Conservation (phyloP, 2,888 invertebrate genomes). For the Mesorhabditis spiculigera region DNA sequence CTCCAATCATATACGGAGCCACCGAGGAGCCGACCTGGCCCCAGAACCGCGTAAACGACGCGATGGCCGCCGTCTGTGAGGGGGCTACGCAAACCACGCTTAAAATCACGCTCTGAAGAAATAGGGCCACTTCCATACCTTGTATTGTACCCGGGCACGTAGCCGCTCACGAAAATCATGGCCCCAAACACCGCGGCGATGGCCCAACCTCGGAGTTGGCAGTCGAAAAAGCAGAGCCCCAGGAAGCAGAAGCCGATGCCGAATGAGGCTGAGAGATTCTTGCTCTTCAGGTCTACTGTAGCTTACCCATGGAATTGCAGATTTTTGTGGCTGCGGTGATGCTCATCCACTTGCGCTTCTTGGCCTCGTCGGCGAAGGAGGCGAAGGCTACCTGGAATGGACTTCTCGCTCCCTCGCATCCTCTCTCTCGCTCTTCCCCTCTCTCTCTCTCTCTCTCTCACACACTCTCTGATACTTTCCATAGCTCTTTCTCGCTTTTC, state of each 20-base stretch:
- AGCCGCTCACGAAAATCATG: slow-evolving; percentile 54
- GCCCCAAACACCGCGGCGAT: slow-evolving; percentile 46
- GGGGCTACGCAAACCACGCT: slow-evolving; percentile 56
- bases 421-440: background rate
- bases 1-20: slow-evolving; percentile 52
- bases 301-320: slow-evolving; percentile 49
- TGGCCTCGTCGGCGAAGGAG: slow-evolving; percentile 44
- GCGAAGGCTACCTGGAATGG: slow-evolving; percentile 36
- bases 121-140: slow-evolving; percentile 20
- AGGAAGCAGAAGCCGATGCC: slow-evolving; percentile 50
- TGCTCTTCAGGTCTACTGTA: background rate
- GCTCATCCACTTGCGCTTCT: slow-evolving; percentile 24
- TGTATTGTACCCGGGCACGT: slow-evolving; percentile 56
- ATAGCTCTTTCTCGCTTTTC: background rate
- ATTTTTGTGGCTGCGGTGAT: slow-evolving; percentile 44
- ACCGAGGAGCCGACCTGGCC: slow-evolving; percentile 53
- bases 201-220: slow-evolving; percentile 36
- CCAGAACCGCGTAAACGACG: slow-evolving; percentile 52
- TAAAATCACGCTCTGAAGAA: slow-evolving; percentile 9
- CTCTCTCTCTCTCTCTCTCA: background rate
- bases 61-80: slow-evolving; percentile 52
- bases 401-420: no score
- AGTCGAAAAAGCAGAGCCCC: slow-evolving; percentile 50
- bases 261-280: slow-evolving; percentile 43
- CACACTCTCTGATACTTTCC: background rate